These are phyloP conservation scores for Heliconius melpomene DNA, from an alignment of 1,140 invertebrate genomes.

Conservation along the genomic window DNA sequence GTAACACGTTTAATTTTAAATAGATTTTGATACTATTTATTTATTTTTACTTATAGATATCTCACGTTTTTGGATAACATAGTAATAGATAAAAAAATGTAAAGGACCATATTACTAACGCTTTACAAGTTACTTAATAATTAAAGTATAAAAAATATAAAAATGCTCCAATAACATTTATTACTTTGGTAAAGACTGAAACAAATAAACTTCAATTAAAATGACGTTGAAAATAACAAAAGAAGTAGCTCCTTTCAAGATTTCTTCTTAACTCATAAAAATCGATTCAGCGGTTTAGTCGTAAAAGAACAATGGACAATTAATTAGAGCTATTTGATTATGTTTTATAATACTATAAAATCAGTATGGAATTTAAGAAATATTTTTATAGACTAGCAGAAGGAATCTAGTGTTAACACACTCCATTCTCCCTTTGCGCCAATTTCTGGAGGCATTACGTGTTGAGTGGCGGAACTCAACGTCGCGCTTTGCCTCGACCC, in stretches of 20 bases:
- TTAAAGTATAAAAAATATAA: neutral
- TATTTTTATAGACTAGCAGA: neutral
- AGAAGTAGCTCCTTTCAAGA: neutral
- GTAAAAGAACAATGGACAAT: neutral
- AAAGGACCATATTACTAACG: no score
- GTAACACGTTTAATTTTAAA: neutral
- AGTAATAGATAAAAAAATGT: neutral
- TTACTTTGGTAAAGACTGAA: neutral
- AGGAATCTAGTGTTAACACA: no score
- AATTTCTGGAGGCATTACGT: no score
- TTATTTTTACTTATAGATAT: no score
- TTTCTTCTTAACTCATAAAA: neutral
- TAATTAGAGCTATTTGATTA: neutral
- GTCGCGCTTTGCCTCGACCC: no score
- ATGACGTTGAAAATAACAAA: neutral
- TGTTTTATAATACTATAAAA: no score
- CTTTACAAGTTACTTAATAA: no score
- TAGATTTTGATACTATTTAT: neutral
- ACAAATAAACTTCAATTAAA: neutral
- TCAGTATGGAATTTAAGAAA: neutral
- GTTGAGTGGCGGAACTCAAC: no score
- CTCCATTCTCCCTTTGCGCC: no score
- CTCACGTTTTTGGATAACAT: neutral
- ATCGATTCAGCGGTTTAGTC: neutral
- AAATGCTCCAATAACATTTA: neutral